Base-by-base conservation (phyloP, 2,888 invertebrate species). In the Periphyllus acericola region DNA sequence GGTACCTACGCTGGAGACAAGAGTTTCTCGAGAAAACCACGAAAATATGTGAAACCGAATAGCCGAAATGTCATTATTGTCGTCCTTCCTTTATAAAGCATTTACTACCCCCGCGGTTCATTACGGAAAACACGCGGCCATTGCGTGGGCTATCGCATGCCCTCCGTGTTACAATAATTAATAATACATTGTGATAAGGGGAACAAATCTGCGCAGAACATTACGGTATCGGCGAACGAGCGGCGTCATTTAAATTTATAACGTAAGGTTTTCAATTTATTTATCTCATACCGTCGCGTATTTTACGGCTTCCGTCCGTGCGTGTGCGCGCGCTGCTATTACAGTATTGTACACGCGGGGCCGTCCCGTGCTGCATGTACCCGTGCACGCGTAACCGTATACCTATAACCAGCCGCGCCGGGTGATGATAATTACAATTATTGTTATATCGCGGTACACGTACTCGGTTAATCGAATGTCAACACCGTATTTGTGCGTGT, bases 391-490 rank as follows among this genome's bases (percentile, higher is more conserved):
- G 8, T 25, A 8, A n/a, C 2, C 29, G 5, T 29, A 29, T n/a
- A 32, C 0, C 3, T 71, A 68, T 32, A 17, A 71, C n/a, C 25
- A 8, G 25, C 60, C 74, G 8, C 32, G 19, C 74, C 74, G 74
- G 74, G 34, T 36, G 36, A 36, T 36, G 74, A 74, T 36, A 74
- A 74, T 74, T 32, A 74, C 19, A 19, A 74, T 74, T 34, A n/a
- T n/a, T 66, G 25, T 55, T 55, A 60, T 21, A 25, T 60, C 6
- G 72, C 34, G 14, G 4, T 72, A 34, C 34, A 14, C 14, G 6
- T 3, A 17, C 74, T 32, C 74, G 36, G 74, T 74, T 66, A 74
- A 34, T 74, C 74, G 21, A 74, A 74, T 74, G 74, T 74, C 74
- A 74, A 74, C 74, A 74, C 19, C 1, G 36, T 11, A 32, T 25